A percentile compares a stretch with the other conserved stretches of the same genome.
Conservation (phyloP, 2,113 vertebrate genomes). For the Lampris megalopsis region DNA sequence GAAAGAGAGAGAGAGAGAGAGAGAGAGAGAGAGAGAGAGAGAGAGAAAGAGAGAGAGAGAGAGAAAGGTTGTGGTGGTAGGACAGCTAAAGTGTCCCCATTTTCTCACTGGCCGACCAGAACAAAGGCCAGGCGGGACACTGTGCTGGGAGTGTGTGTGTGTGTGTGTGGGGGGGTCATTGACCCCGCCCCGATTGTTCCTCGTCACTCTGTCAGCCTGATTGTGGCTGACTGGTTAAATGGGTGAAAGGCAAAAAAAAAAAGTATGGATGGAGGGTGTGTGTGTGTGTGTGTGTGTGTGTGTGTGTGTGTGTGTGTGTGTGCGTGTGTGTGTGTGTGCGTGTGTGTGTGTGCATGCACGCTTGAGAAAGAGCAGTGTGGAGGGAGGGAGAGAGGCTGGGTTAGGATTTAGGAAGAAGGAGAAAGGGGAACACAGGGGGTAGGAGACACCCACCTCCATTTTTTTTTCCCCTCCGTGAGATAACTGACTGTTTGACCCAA, state of each 20-base stretch:
- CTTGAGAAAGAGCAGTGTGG: conserved; percentile 46
- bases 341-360: no score
- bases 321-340: no score
- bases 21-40: conserved; percentile 34
- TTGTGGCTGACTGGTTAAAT: conserved; percentile 86
- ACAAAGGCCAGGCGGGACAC: conserved; percentile 74
- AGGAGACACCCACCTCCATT: conserved; percentile 50
- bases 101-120: conserved; percentile 72
- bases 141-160: conserved; percentile 63
- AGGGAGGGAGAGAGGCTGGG: conserved; percentile 64
- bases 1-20: conserved; percentile 29
- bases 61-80: conserved; percentile 15
- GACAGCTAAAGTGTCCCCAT: conserved; percentile 72
- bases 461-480: conserved; percentile 65
- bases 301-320: not conserved
- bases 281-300: no score
- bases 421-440: conserved; percentile 42
- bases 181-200: conserved; percentile 84
- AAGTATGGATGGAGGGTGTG: conserved; percentile 48
- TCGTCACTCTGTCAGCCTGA: conserved; percentile 84
- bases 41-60: conserved; percentile 37
- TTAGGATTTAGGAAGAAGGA: conserved; percentile 58
- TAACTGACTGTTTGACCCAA: conserved; percentile 85
- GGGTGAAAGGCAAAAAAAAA: conserved; percentile 77
- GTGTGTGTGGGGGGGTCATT: conserved; percentile 76